phyloP scores from a whole-genome alignment of 37 sponge, comb jelly and placozoan species.

The Dysidea cf. avara region DNA sequence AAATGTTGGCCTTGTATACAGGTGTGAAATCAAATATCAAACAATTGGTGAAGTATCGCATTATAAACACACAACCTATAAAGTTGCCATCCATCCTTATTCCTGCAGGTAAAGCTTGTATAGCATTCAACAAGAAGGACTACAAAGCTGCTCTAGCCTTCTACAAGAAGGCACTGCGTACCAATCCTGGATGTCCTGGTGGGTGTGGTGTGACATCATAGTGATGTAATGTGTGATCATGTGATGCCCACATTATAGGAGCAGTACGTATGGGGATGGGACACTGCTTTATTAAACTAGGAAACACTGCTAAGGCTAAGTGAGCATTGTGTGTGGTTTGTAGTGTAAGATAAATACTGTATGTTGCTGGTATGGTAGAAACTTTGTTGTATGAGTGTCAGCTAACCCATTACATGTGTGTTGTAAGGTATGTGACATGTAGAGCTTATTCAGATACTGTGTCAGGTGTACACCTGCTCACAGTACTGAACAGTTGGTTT shows the following conservation, averaged over 20 bases:
- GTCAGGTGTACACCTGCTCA: too few species aligned
- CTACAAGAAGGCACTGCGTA: slow-evolving; percentile 92
- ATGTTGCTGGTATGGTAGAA: too few species aligned
- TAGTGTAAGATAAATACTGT: too few species aligned
- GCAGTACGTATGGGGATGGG: slow-evolving; percentile 95
- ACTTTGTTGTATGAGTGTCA: too few species aligned
- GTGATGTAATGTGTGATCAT: background rate
- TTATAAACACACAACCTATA: too few species aligned
- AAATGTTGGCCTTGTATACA: background rate
- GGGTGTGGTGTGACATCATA: too few species aligned
- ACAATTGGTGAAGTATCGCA: too few species aligned
- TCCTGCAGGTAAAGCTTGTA: slow-evolving; percentile 84
- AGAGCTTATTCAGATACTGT: too few species aligned
- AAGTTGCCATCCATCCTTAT: slow-evolving; percentile 10
- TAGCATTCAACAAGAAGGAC: slow-evolving; percentile 94
- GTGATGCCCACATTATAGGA: slow-evolving; percentile 17
- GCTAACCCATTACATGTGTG: too few species aligned
- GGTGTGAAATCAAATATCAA: background rate
- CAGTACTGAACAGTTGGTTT: too few species aligned
- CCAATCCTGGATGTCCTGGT: slow-evolving; percentile 87
- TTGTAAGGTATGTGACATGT: too few species aligned
- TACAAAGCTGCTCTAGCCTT: slow-evolving; percentile 90
- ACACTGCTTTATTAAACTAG: slow-evolving; percentile 85
- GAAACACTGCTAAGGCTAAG: slow-evolving; percentile 83
- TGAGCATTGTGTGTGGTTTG: slow-evolving; percentile 5